A percentile compares a stretch with the other conserved stretches of the same genome.
These are phyloP conservation scores for Altica lythri DNA, from an alignment of 2,888 invertebrate genomes.

Conservation along the genomic window DNA sequence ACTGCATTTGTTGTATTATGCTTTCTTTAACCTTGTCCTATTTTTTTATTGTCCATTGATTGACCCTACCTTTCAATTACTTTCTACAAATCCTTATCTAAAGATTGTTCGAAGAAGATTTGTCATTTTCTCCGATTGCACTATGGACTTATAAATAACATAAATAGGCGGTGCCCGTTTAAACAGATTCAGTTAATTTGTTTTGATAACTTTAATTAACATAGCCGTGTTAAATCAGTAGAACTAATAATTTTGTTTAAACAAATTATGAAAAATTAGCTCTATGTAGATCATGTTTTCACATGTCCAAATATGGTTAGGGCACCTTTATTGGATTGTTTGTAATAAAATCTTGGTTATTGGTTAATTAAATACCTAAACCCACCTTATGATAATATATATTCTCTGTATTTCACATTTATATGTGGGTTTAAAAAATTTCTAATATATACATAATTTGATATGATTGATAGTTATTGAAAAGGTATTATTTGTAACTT, in stretches of 20 bases:
- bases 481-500: no score
- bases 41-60: neutral
- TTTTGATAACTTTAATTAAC: slow-evolving; percentile 9
- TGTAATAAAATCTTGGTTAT: slow-evolving; percentile 20
- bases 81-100: neutral
- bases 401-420: slow-evolving; percentile 9
- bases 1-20: neutral
- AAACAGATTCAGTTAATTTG: slow-evolving; percentile 1
- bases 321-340: slow-evolving; percentile 32
- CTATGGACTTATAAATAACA: slow-evolving; percentile 10
- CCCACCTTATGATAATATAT: slow-evolving; percentile 37
- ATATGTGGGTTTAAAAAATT: no score
- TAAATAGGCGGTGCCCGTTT: slow-evolving; percentile 22
- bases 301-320: slow-evolving; percentile 46
- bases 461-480: no score
- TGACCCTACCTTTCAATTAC: slow-evolving; percentile 13
- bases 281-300: slow-evolving; percentile 32
- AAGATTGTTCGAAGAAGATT: neutral
- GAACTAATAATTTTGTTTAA: slow-evolving; percentile 8
- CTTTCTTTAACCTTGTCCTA: slow-evolving; percentile 10
- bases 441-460: no score
- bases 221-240: no score
- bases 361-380: slow-evolving; percentile 26
- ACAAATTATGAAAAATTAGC: slow-evolving; percentile 26
- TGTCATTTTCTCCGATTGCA: slow-evolving; percentile 12